Percentiles rank a stretch among this genome's conserved stretches.
phyloP scores from a whole-genome alignment of 1,140 invertebrate species.

The Episyrphus balteatus region DNA sequence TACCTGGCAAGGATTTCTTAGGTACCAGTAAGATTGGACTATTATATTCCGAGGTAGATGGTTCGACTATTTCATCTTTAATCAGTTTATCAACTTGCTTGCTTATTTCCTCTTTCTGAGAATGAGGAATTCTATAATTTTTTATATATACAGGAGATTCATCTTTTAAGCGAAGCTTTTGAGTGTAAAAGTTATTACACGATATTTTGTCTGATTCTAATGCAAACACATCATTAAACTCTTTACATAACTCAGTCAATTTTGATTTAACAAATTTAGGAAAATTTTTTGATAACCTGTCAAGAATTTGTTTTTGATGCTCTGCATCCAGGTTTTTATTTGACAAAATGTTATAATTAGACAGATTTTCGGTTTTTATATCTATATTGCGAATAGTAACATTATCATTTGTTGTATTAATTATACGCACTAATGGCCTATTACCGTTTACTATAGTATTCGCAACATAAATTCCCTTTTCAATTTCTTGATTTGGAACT shows the following conservation, averaged over 20 bases:
- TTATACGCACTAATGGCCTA: neutral
- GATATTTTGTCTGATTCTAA: no score
- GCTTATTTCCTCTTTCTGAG: neutral
- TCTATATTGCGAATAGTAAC: neutral
- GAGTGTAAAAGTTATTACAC: neutral
- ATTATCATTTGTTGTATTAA: neutral
- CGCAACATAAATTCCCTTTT: neutral
- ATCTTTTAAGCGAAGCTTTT: neutral
- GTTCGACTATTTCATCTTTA: neutral
- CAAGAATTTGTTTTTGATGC: no score
- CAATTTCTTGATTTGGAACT: neutral
- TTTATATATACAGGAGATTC: neutral
- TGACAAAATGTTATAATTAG: neutral
- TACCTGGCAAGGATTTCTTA: neutral
- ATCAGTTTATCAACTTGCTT: neutral
- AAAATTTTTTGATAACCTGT: no score
- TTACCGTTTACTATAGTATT: neutral
- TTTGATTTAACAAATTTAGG: no score
- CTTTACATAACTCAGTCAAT: no score
- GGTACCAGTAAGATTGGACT: neutral
- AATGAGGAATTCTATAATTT: neutral
- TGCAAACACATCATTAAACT: no score
- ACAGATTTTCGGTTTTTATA: neutral
- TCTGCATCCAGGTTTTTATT: no score
- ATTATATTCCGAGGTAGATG: slow-evolving; percentile 1